These are phyloP conservation scores for Arctia plantaginis DNA, from an alignment of 2,888 invertebrate species.

Conservation along the genomic window DNA sequence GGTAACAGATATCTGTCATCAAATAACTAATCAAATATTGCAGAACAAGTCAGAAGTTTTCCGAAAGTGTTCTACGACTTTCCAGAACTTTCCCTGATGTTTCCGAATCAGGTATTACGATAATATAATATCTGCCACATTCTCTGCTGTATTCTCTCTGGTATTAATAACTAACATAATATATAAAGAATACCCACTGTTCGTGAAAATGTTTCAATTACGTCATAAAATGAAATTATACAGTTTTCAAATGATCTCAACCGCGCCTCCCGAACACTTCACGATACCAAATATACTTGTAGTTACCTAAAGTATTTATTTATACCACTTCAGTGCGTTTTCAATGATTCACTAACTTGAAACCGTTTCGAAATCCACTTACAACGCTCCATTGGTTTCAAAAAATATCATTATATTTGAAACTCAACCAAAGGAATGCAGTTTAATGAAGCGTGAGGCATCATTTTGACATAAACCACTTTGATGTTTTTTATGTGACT, in stretches of 20 bases:
- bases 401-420: slow-evolving; percentile 29
- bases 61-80: no score
- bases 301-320: not conserved
- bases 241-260: not conserved
- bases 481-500: not conserved
- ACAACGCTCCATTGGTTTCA: slow-evolving; percentile 26
- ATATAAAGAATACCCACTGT: no score
- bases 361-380: slow-evolving; percentile 24
- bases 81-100: no score
- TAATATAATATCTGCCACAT: no score
- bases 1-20: no score
- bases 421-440: not conserved
- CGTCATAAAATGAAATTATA: not conserved
- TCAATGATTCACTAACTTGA: slow-evolving; percentile 28
- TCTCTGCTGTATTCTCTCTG: no score
- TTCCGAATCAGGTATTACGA: no score
- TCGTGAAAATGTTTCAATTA: no score
- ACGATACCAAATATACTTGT: not conserved
- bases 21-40: no score
- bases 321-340: slow-evolving; percentile 15
- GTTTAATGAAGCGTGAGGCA: not conserved
- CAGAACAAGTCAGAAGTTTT: no score
- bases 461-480: not conserved
- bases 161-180: no score
- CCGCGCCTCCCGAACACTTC: not conserved